Evolutionary conservation across 64 coral and sea anemone genomes (phyloP).

Genomic region (Catalaphyllia jardinei): DNA sequence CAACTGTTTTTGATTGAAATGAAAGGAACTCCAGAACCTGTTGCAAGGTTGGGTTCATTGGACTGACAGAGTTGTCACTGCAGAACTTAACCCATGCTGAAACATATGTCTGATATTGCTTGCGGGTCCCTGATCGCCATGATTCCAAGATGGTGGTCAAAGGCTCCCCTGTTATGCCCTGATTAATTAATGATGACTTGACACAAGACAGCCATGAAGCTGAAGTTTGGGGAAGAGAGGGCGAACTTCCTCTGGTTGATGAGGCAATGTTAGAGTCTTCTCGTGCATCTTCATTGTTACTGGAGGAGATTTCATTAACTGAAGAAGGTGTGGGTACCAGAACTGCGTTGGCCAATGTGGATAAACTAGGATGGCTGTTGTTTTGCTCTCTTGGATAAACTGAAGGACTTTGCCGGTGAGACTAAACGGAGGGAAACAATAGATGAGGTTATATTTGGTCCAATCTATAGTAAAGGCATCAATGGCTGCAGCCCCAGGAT

Average conservation of each 20-base stretch:
- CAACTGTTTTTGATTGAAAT: conserved; percentile 29
- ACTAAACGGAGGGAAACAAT: conserved; percentile 62
- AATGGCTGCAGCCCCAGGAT: conserved; percentile 51
- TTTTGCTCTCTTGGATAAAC: background rate
- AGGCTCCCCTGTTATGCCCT: conserved; percentile 35
- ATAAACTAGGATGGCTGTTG: conserved; percentile 45
- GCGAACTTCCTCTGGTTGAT: conserved; percentile 42
- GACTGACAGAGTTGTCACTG: conserved; percentile 11
- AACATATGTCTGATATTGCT: conserved; percentile 29
- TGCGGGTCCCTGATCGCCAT: conserved; percentile 16
- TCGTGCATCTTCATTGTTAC: conserved; percentile 30
- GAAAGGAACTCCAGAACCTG: conserved; percentile 58
- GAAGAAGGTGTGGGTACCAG: conserved; percentile 49
- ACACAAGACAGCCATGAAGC: conserved; percentile 68
- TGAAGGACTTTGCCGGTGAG: conserved; percentile 66
- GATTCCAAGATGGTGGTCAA: conserved; percentile 25
- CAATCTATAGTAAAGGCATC: conserved; percentile 57
- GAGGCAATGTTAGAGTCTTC: conserved; percentile 30
- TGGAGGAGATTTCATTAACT: conserved; percentile 35
- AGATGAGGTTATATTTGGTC: conserved; percentile 30
- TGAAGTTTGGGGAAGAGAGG: conserved; percentile 63
- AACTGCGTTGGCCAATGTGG: conserved; percentile 65
- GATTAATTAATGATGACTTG: conserved; percentile 8
- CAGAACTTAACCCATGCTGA: conserved; percentile 9
- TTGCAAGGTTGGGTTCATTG: conserved; percentile 36